Evolutionary conservation across 1,140 invertebrate species (phyloP).

Genomic region (Drosophila oshimai): DNA sequence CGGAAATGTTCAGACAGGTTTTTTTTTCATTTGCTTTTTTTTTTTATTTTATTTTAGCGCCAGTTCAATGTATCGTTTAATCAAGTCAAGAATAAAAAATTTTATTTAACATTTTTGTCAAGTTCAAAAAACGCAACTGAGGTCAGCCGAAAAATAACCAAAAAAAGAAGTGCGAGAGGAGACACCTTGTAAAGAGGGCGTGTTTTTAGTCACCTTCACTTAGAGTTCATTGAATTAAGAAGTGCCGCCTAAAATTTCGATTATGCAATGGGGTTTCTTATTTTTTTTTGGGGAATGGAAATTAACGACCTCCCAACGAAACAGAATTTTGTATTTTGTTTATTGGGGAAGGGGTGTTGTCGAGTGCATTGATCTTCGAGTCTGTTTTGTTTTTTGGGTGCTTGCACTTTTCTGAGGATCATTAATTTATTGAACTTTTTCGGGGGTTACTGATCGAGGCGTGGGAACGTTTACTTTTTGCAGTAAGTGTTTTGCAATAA

Average conservation of each 20-base stretch:
- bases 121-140: slow-evolving; percentile 75
- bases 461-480: slow-evolving; percentile 35
- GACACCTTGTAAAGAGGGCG: slow-evolving; percentile 70
- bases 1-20: slow-evolving; percentile 77
- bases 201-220: slow-evolving; percentile 9
- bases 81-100: slow-evolving; percentile 50
- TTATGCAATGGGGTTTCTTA: slow-evolving; percentile 52
- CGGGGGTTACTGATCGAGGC: slow-evolving; percentile 29
- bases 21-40: slow-evolving; percentile 6
- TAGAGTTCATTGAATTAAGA: slow-evolving; percentile 43
- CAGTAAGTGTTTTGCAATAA: background rate
- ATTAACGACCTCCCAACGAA: slow-evolving; percentile 32
- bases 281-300: slow-evolving; percentile 21
- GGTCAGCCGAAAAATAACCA: slow-evolving; percentile 53
- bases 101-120: slow-evolving; percentile 19
- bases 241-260: slow-evolving; percentile 12
- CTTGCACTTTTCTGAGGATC: slow-evolving; percentile 36
- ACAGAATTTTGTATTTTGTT: background rate
- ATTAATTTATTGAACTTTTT: slow-evolving; percentile 8
- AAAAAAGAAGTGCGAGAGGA: too few relatives aligned
- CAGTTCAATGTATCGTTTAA: slow-evolving; percentile 74
- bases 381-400: slow-evolving; percentile 14
- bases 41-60: slow-evolving; percentile 15
- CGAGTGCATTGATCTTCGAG: slow-evolving; percentile 45
- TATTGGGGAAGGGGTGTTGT: background rate